These are phyloP conservation scores for Gymnocheta viridis DNA, from an alignment of 2,888 invertebrate species.

Conservation along the genomic window DNA sequence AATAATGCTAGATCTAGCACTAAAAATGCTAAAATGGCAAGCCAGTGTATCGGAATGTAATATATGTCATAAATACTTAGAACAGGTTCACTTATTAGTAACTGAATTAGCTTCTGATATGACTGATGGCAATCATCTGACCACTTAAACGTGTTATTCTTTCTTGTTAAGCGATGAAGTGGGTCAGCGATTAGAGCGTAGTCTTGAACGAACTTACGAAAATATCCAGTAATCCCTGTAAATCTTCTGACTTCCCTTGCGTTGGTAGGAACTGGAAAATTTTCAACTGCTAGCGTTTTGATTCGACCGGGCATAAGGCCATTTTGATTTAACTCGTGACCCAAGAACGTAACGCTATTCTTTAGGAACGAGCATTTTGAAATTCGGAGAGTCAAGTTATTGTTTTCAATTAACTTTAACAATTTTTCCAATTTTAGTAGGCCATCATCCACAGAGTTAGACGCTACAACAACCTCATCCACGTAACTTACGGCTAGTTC, in stretches of 20 bases:
- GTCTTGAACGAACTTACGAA: constrained; percentile 71
- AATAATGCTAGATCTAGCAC: too few species aligned
- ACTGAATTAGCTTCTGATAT: neutral
- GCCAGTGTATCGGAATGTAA: too few species aligned
- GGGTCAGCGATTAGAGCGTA: too few species aligned
- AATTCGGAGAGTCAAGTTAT: too few species aligned
- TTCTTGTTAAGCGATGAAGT: too few species aligned
- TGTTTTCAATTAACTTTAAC: too few species aligned
- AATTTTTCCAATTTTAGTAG: too few species aligned
- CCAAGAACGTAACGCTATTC: too few species aligned
- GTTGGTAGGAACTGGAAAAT: constrained; percentile 72
- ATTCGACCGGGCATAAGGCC: constrained; percentile 73
- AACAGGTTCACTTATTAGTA: neutral
- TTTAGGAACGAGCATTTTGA: too few species aligned
- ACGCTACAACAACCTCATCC: constrained; percentile 17
- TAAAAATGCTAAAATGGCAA: too few species aligned
- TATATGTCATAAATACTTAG: neutral
- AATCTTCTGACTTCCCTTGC: constrained; percentile 39
- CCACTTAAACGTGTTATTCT: too few species aligned
- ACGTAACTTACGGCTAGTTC: constrained; percentile 45
- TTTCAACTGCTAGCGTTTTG: too few species aligned
- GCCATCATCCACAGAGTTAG: constrained; percentile 1
- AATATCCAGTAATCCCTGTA: constrained; percentile 75
- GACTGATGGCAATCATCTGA: neutral
- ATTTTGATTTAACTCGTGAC: constrained; percentile 18